Evolutionary conservation across 2,113 vertebrate species (phyloP).

Genomic region (Callipepla californica): DNA sequence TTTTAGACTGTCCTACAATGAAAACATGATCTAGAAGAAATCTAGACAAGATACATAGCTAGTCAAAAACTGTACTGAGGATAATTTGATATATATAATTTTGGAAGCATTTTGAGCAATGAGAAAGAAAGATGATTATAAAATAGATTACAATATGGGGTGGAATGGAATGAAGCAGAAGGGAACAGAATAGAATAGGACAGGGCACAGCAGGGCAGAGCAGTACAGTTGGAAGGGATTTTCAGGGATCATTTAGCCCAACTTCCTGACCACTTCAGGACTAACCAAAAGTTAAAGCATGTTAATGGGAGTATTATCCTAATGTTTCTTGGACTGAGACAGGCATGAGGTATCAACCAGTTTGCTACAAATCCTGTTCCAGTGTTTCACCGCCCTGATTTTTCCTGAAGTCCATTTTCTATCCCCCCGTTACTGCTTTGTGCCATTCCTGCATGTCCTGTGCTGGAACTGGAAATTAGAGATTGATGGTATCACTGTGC

Average conservation of each 20-base stretch:
- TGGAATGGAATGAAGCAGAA: background rate
- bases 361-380: background rate
- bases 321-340: background rate
- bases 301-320: background rate
- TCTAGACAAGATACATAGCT: background rate
- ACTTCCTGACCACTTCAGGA: background rate
- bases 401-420: background rate
- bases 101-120: background rate
- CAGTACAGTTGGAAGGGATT: background rate
- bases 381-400: background rate
- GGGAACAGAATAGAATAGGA: background rate
- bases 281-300: background rate
- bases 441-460: background rate
- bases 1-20: constrained; percentile 7
- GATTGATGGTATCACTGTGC: background rate
- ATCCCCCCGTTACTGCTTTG: background rate
- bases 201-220: background rate
- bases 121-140: background rate
- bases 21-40: constrained; percentile 12
- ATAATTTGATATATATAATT: too few species aligned
- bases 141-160: background rate
- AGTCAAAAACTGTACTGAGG: background rate
- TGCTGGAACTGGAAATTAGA: background rate
- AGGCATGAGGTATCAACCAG: background rate
- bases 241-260: background rate